Percentiles rank a stretch among this genome's conserved stretches.
Conservation (phyloP, 1,140 invertebrate genomes). For the Drosophila biarmipes region DNA sequence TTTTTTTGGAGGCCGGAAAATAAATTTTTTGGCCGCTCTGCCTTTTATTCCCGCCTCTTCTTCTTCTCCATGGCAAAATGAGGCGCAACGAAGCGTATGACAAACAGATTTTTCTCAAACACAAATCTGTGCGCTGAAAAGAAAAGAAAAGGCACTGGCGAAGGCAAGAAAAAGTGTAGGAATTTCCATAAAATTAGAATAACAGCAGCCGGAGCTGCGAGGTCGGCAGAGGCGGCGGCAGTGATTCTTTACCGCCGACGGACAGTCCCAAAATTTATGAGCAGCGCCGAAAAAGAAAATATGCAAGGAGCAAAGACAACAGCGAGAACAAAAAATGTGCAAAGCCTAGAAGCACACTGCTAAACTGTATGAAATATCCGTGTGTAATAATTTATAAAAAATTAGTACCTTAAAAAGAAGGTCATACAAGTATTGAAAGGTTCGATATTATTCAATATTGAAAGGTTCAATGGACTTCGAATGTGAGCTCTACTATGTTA, state of each 20-base stretch:
- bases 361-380: background rate
- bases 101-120: conserved; percentile 83
- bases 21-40: conserved; percentile 47
- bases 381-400: too few species aligned
- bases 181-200: conserved; percentile 84
- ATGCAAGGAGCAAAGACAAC: conserved; percentile 50
- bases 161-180: conserved; percentile 75
- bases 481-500: too few species aligned
- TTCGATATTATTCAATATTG: too few species aligned
- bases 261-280: conserved; percentile 72
- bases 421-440: too few species aligned
- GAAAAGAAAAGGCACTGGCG: conserved; percentile 49
- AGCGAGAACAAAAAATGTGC: conserved; percentile 24
- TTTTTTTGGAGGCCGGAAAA: conserved; percentile 53
- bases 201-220: conserved; percentile 63
- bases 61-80: conserved; percentile 68
- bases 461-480: too few species aligned
- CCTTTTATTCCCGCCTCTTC: conserved; percentile 7
- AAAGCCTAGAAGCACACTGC: conserved; percentile 15
- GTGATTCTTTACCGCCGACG: conserved; percentile 76
- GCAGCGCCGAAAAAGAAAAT: conserved; percentile 67
- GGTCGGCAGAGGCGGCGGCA: conserved; percentile 40
- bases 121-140: conserved; percentile 78
- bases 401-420: too few species aligned
- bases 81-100: conserved; percentile 82